These are phyloP conservation scores for Zaprionus vittiger DNA, from an alignment of 1,140 invertebrate genomes.

Conservation along the genomic window DNA sequence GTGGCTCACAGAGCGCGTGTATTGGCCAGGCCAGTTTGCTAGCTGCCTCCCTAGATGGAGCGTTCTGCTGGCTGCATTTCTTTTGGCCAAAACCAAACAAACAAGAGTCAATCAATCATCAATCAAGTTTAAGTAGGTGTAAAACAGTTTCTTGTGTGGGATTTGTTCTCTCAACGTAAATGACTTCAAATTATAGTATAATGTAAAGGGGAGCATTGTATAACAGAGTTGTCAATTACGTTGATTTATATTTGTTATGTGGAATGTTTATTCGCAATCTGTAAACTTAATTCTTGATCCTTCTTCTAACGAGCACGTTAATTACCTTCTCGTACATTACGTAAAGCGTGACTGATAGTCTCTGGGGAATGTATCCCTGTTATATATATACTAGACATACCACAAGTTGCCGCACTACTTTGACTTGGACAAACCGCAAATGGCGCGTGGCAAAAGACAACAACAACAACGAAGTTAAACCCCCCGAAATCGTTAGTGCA, in stretches of 20 bases:
- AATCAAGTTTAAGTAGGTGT: constrained; percentile 42
- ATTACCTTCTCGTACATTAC: constrained; percentile 29
- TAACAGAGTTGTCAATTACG: neutral
- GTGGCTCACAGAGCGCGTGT: constrained; percentile 11
- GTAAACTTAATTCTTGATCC: neutral
- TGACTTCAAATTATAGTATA: neutral
- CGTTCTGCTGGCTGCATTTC: constrained; percentile 36
- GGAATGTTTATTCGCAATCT: neutral
- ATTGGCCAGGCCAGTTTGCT: constrained; percentile 27
- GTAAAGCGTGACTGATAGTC: constrained; percentile 20
- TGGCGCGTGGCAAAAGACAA: constrained; percentile 66
- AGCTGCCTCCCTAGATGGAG: constrained; percentile 61
- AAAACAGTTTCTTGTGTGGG: constrained; percentile 12
- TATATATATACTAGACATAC: constrained; percentile 1
- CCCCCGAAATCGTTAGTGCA: constrained; percentile 19
- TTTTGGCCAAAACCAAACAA: constrained; percentile 26
- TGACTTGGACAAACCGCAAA: constrained; percentile 36
- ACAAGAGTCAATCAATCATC: constrained; percentile 29
- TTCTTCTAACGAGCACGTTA: constrained; percentile 11
- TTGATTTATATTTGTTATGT: neutral
- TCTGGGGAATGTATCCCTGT: neutral
- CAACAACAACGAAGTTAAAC: constrained; percentile 26
- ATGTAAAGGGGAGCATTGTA: neutral
- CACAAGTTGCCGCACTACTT: constrained; percentile 31
- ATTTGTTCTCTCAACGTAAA: neutral